Evolutionary conservation across 2,113 vertebrate genomes (phyloP).

Genomic region (Dolichallabes microphthalmus): DNA sequence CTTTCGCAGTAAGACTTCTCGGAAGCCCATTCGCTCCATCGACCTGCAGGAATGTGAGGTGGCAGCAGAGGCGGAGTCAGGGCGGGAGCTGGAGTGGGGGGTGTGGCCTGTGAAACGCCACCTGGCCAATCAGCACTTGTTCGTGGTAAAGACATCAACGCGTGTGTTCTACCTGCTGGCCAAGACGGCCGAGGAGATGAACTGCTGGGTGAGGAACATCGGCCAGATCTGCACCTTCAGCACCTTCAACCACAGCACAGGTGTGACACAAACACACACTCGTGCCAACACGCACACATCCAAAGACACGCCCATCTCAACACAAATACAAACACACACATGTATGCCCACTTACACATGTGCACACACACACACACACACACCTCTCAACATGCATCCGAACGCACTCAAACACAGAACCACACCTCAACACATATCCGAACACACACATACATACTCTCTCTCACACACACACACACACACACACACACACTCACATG

Average conservation of each 20-base stretch:
- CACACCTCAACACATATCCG: not conserved
- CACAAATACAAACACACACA: not conserved
- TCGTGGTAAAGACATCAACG: conserved; percentile 87
- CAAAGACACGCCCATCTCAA: not conserved
- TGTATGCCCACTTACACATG: no score
- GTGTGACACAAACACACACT: conserved; percentile 62
- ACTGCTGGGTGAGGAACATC: conserved; percentile 89
- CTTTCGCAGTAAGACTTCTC: conserved; percentile 86
- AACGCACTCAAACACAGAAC: not conserved
- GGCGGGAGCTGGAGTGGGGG: conserved; percentile 5
- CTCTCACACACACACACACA: no score
- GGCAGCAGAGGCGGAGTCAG: conserved; percentile 74
- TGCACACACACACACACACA: not conserved
- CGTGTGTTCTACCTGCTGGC: conserved; percentile 96
- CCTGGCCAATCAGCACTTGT: conserved; percentile 88
- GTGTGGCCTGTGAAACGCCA: conserved; percentile 82
- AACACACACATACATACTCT: not conserved
- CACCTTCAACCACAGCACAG: conserved; percentile 78
- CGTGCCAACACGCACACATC: not conserved
- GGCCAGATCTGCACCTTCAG: conserved; percentile 89
- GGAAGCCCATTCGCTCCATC: conserved; percentile 89
- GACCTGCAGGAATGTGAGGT: conserved; percentile 94
- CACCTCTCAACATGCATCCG: not conserved
- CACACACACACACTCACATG: not conserved
- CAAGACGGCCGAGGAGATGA: conserved; percentile 96